Evolutionary conservation across 2,797 vertebrate genomes (phyloP), one percentile per base, ranked within the genome.

Genomic region (Echiichthys vipera): DNA sequence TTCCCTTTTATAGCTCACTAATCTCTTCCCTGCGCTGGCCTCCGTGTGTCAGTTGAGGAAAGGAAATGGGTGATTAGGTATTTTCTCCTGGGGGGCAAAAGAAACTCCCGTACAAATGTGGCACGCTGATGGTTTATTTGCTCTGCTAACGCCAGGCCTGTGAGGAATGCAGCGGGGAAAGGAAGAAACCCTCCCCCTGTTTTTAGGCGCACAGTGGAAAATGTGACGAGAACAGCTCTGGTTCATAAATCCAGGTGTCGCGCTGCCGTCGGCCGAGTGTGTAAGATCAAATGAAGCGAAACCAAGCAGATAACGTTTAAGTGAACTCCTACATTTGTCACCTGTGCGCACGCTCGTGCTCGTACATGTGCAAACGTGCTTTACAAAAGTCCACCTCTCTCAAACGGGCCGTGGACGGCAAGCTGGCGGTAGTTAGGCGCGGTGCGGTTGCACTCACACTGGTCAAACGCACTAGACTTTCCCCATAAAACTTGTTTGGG

Each of bases 21-120:
- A 85, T 90, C 76, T 84, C 64, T 66, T 80, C 71, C 75, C 39
- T 50, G 63, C 47, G 27, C 37, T 5, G 37, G 67, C 81, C 74
- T 74, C 64, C 24, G 50, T 54, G 59, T 67, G 76, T 77, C 51
- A 68, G 55, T 51, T 13, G 57, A 77, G 76, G 53, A 74, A 46
- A 88, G 92, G 91, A 94, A 93, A 89, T 89, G 70, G 90, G 85
- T 78, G 65, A 90, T 93, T 91, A 85, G 63, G 50, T 74, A 40
- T 87, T 86, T 83, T 84, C 71, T 79, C 81, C 59, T 43, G 62
- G 57, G 55, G 73, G 84, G 67, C 74, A 63, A 59, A 32, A 90
- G 67, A 85, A 77, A 54, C 64, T 72, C 65, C 27, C 36, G 8
- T 34, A 84, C 67, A 88, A 88, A 86, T 87, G 84, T 82, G 81